Base-by-base conservation (phyloP, 2,888 invertebrate species). In the Plebejus anna region DNA sequence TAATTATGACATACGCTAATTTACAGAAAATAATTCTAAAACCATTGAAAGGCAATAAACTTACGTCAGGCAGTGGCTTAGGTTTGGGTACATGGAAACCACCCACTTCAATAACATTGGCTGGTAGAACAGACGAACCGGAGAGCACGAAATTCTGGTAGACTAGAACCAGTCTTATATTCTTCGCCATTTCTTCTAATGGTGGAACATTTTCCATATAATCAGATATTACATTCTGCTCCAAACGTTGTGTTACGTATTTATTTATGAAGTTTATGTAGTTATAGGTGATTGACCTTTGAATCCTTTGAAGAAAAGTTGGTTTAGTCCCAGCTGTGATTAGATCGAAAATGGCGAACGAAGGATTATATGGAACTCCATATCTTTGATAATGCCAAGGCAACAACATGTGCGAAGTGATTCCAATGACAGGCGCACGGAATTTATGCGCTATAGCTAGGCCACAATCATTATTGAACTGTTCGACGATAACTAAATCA, bases 381-480 rank as follows among this genome's bases (percentile, higher is more conserved):
- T 95, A 87, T 16, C 95, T 89, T 36, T 89, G 88, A 77, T 94
- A 94, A 75, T 94, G 91, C 95, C 95, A 96, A 0, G 96, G 95
- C 94, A 96, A 93, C 57, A 95, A 76, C 6, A 94, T 89, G 79
- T 94, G 95, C 1, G 96, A 94, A 6, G 95, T 94, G 2, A 96
- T 80, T 0, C 91, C 92, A 0, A 96, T 91, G 0, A 95, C 94
- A 0, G 96, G 96, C 0, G 95, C 95, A 70, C 94, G 86, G 13
- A 96, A 92, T 81, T 95, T 94, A 81, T 96, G 90, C 0, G 95
- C 95, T 57, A 97, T 85, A 2, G 95, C 96, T 80, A 96, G 86
- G 83, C 95, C 95, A 83, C 97, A 97, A 82, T 97, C 96, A 61
- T 95, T 94, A 80, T 96, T 96, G 83, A 97, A 97, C 77, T 95